These are phyloP conservation scores for Misgurnus mizolepis DNA, from an alignment of 2,113 vertebrate genomes.

Conservation along the genomic window DNA sequence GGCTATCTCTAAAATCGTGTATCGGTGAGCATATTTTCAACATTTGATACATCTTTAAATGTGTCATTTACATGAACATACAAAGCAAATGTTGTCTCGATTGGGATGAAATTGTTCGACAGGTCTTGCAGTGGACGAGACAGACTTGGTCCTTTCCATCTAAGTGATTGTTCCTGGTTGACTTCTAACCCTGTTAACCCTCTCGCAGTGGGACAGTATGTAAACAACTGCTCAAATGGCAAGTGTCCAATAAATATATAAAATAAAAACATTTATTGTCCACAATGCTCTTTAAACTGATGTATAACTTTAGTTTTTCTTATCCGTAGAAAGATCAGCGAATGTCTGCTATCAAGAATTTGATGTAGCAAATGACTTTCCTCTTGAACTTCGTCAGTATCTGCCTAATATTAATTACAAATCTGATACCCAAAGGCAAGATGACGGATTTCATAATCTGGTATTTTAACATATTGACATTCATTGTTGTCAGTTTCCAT, in stretches of 20 bases:
- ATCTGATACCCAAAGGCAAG: constrained; percentile 73
- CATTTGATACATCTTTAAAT: background rate
- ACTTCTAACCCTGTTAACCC: constrained; percentile 79
- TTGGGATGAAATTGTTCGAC: constrained; percentile 7
- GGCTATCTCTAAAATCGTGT: constrained; percentile 88
- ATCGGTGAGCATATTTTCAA: constrained; percentile 72
- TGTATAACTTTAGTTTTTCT: background rate
- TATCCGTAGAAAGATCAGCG: constrained; percentile 77
- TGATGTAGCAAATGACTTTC: constrained; percentile 84
- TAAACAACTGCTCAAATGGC: constrained; percentile 93
- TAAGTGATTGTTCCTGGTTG: constrained; percentile 87
- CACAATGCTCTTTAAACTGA: background rate
- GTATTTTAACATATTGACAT: background rate
- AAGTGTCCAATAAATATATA: constrained; percentile 39
- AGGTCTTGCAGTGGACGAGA: constrained; percentile 90
- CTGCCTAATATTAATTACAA: constrained; percentile 89
- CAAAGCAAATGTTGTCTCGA: background rate
- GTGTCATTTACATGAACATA: background rate
- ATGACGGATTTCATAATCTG: background rate
- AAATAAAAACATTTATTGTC: background rate
- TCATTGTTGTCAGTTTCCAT: background rate
- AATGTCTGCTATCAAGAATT: constrained; percentile 95
- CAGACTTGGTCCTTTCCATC: constrained; percentile 79
- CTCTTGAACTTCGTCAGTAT: constrained; percentile 84
- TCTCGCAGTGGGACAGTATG: constrained; percentile 88